phyloP scores from a whole-genome alignment of 1,140 invertebrate species.

The Habropoda laboriosa region DNA sequence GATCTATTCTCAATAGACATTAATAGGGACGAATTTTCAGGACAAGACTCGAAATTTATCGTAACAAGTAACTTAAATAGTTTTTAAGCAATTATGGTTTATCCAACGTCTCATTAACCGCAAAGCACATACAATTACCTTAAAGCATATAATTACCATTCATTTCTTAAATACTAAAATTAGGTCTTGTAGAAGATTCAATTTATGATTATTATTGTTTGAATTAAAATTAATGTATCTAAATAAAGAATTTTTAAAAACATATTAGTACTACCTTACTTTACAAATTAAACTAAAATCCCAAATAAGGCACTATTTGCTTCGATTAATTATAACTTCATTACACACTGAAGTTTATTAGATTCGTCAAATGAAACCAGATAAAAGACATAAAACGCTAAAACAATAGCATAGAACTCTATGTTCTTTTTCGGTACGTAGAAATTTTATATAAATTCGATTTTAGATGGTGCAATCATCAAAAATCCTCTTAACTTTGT shows the following conservation, averaged over 20 bases:
- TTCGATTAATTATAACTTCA: slow-evolving; percentile 22
- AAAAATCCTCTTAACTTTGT: slow-evolving; percentile 44
- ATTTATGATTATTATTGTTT: slow-evolving; percentile 1
- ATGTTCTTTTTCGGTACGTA: not conserved
- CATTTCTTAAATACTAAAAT: not conserved
- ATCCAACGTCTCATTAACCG: not conserved
- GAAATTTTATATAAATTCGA: not conserved
- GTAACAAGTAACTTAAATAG: slow-evolving; percentile 5
- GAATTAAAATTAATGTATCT: not conserved
- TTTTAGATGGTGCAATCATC: not conserved
- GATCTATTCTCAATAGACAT: slow-evolving; percentile 38
- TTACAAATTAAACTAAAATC: not conserved
- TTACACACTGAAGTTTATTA: no score
- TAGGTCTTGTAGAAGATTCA: not conserved
- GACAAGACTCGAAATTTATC: not conserved
- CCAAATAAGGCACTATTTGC: not conserved
- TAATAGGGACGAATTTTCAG: not conserved
- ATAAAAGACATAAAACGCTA: not conserved
- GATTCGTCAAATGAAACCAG: no score
- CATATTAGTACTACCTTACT: not conserved
- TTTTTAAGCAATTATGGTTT: not conserved
- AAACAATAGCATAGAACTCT: not conserved
- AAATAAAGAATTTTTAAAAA: not conserved
- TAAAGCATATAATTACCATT: not conserved
- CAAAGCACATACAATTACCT: not conserved